Conservation (phyloP, 2,888 invertebrate species). For the Ochropleura plecta region DNA sequence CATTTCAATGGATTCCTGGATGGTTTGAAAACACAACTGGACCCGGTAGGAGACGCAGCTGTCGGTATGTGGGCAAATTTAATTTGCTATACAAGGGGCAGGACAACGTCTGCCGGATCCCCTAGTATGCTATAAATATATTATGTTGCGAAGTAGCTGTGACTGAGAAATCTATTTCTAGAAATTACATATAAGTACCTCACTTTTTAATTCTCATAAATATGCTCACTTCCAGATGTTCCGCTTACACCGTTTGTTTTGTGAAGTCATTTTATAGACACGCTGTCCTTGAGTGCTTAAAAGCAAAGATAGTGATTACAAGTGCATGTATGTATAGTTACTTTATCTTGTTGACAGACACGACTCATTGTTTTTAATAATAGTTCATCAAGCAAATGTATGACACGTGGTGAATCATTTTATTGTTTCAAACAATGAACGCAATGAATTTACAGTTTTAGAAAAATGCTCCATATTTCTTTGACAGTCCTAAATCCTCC, state of each 20-base stretch:
- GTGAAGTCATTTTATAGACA: slow-evolving; percentile 42
- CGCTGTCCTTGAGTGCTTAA: slow-evolving; percentile 32
- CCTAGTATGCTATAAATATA: too few species aligned
- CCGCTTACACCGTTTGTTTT: slow-evolving; percentile 23
- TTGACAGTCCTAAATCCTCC: too few species aligned
- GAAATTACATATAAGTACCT: background rate
- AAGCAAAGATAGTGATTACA: slow-evolving; percentile 35
- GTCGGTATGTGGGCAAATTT: too few species aligned
- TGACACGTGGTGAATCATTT: slow-evolving; percentile 30
- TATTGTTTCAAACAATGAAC: background rate
- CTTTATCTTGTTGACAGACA: slow-evolving; percentile 49
- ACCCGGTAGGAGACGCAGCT: too few species aligned
- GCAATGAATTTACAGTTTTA: background rate
- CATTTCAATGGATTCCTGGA: too few species aligned
- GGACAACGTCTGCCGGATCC: too few species aligned
- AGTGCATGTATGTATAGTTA: slow-evolving; percentile 25
- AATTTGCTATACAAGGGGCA: too few species aligned
- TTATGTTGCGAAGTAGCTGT: background rate
- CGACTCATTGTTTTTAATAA: slow-evolving; percentile 50
- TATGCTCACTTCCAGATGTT: slow-evolving; percentile 23
- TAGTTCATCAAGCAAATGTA: slow-evolving; percentile 32
- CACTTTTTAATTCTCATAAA: background rate
- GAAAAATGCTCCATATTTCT: background rate
- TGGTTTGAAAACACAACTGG: too few species aligned
- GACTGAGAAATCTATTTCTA: slow-evolving; percentile 2